These are phyloP conservation scores for Actinopyga echinites DNA, from an alignment of 53 echinoderm and acorn worm genomes.

Conservation along the genomic window DNA sequence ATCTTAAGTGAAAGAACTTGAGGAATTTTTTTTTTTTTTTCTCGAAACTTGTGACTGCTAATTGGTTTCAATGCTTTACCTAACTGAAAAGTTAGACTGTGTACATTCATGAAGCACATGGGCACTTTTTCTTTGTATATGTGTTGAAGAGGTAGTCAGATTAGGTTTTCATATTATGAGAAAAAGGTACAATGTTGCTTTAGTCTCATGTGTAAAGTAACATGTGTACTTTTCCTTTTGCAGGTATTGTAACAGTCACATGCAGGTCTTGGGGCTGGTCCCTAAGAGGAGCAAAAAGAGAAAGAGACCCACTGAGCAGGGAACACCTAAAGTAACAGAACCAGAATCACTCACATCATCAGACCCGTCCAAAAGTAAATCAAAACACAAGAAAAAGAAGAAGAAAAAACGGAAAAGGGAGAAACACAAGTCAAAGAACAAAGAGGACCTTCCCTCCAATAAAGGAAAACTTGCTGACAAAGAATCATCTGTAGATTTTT, in stretches of 20 bases:
- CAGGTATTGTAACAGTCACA: constrained; percentile 97
- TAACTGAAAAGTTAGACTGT: no score
- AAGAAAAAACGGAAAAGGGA: constrained; percentile 95
- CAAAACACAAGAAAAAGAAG: constrained; percentile 82
- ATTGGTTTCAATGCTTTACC: no score
- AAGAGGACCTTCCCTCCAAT: constrained; percentile 16
- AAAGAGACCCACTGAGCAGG: constrained; percentile 48
- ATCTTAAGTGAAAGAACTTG: no score
- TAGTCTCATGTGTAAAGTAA: neutral
- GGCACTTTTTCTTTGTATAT: no score
- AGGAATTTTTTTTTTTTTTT: no score
- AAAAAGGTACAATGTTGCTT: neutral
- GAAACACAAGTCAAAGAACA: constrained; percentile 68
- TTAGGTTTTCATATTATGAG: no score
- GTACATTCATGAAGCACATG: no score
- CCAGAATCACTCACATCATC: constrained; percentile 7
- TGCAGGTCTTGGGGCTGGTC: constrained; percentile 86
- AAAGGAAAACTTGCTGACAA: constrained; percentile 33
- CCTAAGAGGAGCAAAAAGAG: constrained; percentile 81
- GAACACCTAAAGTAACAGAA: neutral
- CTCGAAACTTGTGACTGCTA: no score
- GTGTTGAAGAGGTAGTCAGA: no score
- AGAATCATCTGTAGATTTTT: constrained; percentile 4
- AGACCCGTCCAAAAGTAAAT: constrained; percentile 56
- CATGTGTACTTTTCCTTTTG: constrained; percentile 7